Evolutionary conservation across 1,140 invertebrate species (phyloP).

Genomic region (Leptonema lineaticorne): DNA sequence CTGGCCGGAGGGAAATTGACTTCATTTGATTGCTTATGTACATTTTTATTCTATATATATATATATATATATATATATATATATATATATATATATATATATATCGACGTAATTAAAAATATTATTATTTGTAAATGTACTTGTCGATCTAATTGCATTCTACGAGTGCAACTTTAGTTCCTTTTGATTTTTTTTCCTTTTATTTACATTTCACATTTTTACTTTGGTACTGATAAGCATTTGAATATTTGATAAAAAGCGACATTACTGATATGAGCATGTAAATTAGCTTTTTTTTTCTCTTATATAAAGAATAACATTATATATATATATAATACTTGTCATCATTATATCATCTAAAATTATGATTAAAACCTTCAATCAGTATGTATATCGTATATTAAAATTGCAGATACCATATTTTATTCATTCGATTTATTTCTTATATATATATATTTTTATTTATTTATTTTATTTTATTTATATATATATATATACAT

Average conservation of each 20-base stretch:
- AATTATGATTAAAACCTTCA: too few relatives aligned
- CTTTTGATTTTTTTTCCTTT: background rate
- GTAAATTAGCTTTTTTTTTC: constrained; percentile 7
- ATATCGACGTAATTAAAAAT: too few relatives aligned
- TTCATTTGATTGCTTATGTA: background rate
- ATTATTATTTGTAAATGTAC: too few relatives aligned
- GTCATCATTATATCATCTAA: too few relatives aligned
- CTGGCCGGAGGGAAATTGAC: background rate
- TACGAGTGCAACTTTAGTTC: too few relatives aligned
- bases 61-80: too few relatives aligned
- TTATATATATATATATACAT: background rate
- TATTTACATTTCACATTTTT: background rate
- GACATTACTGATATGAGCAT: background rate
- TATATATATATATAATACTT: too few relatives aligned
- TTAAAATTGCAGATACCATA: background rate
- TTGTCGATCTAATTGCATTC: too few relatives aligned
- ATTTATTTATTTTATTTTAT: background rate
- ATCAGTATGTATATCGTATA: too few relatives aligned
- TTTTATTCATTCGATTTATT: background rate
- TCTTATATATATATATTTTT: background rate
- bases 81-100: too few relatives aligned
- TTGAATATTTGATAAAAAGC: background rate
- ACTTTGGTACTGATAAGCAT: background rate
- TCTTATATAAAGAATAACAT: too few relatives aligned
- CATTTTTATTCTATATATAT: background rate